phyloP scores from a whole-genome alignment of 2,113 vertebrate genomes.

The Ochotona princeps region DNA sequence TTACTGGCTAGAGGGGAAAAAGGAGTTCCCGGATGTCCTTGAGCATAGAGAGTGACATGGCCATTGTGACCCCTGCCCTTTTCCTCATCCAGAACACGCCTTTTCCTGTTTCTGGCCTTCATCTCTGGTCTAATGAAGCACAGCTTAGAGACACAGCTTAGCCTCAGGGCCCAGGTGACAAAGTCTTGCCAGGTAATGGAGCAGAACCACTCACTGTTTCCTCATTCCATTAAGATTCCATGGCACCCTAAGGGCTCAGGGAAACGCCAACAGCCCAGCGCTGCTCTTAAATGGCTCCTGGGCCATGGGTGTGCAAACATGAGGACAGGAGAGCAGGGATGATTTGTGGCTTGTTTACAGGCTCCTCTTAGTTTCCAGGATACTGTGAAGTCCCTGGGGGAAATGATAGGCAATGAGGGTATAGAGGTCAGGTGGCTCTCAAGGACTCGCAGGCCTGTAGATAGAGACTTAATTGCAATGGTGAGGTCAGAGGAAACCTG shows the following conservation, averaged over 20 bases:
- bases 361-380: neutral
- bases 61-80: neutral
- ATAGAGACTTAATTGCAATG: neutral
- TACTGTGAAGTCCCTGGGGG: neutral
- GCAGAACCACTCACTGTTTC: neutral
- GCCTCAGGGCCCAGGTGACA: neutral
- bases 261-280: neutral
- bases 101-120: neutral
- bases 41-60: neutral
- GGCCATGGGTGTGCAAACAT: accelerated
- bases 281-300: neutral
- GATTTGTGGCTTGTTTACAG: too few species aligned
- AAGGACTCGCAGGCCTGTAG: neutral
- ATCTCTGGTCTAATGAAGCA: neutral
- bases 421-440: neutral
- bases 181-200: neutral
- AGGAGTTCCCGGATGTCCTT: neutral
- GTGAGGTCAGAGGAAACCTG: neutral
- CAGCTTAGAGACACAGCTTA: neutral
- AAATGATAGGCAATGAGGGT: neutral
- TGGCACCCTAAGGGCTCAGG: neutral
- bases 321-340: neutral
- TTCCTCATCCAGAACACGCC: too few species aligned
- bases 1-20: neutral
- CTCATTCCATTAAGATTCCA: neutral